Base-by-base conservation (phyloP, 2,113 vertebrate genomes). In the Heterotilapia buettikoferi region DNA sequence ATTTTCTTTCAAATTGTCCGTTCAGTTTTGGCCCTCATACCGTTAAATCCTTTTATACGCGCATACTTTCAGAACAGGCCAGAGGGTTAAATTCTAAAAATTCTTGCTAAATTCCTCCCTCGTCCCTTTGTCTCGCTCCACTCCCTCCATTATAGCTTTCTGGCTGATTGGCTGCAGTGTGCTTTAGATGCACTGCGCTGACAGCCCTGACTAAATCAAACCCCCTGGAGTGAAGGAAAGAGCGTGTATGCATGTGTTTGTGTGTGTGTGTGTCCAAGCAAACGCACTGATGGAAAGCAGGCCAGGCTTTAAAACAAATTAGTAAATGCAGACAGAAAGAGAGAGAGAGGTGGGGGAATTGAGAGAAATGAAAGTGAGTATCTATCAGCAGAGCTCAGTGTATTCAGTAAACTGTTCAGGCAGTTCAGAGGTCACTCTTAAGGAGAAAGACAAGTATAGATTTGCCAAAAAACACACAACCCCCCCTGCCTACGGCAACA, bases 201-300 rank as follows among this genome's bases (percentile, higher is more conserved):
- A 92, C 93, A 91, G 89, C 86, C 61, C 83, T 54, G 81, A 90
- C 45, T 76, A 83, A 89, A 89, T 43, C 78, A 76, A 86, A 83
- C 26, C 78, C 87, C 86, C 84, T 52, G 82, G 73, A 82, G 90
- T 31, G 71, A 84, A 47, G 82, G 63, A 66, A 81, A 71, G 59
- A 79, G 7, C 4, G 83, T 57, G 52, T 11, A 29, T 71, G 18
- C 38, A 2, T 26, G 38, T 9, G n/a, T 71, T 1, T 76, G 24
- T 63, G 43, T 26, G 4, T 43, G 56, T 45, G 10, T 24, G 36
- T 38, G 14, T 90, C 12, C 26, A 31, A 53, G 78, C 47, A 84
- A 87, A 92, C 16, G 7, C 80, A 47, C 26, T 73, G 78, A 91
- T 52, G 61, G 71, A 89, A 79, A 90, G 24, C 63, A 57, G 78